phyloP scores from a whole-genome alignment of 2,797 vertebrate genomes.

The Chloroceryle inda region DNA sequence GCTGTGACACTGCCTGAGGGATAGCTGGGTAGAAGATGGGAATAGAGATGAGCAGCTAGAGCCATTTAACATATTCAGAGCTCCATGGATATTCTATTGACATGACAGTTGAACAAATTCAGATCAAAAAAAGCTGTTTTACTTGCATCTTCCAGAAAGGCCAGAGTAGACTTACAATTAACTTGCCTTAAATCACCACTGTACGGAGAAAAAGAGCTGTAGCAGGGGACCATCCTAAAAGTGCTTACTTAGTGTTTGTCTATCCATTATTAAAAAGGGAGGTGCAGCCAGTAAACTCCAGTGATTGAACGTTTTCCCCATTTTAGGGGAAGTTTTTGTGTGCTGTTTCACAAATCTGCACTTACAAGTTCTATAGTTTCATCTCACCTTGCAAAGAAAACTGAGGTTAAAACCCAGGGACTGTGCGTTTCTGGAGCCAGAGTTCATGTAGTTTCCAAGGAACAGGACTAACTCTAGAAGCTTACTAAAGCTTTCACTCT shows the following conservation, averaged over 20 bases:
- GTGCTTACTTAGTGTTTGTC: not conserved
- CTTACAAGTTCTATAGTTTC: not conserved
- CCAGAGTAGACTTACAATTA: not conserved
- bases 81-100: not conserved
- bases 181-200: not conserved
- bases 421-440: conserved; percentile 95
- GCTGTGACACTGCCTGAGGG: no score
- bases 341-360: not conserved
- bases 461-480: conserved; percentile 92
- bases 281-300: not conserved
- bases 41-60: not conserved
- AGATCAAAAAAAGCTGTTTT: not conserved
- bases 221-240: not conserved
- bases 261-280: rapidly evolving
- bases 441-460: conserved; percentile 98
- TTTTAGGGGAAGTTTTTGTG: rapidly evolving
- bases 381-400: conserved; percentile 95
- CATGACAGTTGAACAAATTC: not conserved
- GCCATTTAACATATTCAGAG: not conserved
- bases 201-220: not conserved
- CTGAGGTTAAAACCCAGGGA: conserved; percentile 95
- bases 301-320: not conserved
- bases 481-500: conserved; percentile 91
- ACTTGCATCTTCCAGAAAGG: not conserved
- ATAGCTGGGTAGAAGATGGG: not conserved